A percentile compares a stretch with the other conserved stretches of the same genome.
These are phyloP conservation scores for Scytalopus superciliaris DNA, from an alignment of 2,113 vertebrate genomes.

Conservation along the genomic window DNA sequence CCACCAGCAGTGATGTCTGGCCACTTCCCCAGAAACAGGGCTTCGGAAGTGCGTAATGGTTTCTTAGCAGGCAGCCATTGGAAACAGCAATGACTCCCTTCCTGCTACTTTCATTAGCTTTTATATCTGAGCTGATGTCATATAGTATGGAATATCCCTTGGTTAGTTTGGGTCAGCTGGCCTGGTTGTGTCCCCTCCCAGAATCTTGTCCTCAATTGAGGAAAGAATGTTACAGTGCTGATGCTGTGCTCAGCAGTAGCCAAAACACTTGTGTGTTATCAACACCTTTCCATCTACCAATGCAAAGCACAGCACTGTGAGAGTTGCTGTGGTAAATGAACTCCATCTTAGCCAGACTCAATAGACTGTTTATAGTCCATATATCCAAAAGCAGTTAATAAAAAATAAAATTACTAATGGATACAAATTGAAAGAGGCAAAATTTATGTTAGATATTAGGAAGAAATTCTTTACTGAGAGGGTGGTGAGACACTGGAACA, in stretches of 20 bases:
- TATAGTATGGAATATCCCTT: neutral
- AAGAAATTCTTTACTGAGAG: neutral
- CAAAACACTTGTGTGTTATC: neutral
- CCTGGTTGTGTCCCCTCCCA: neutral
- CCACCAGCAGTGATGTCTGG: neutral
- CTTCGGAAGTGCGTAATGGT: neutral
- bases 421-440: neutral
- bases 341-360: neutral
- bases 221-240: neutral
- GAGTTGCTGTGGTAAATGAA: neutral
- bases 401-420: neutral
- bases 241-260: neutral
- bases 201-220: neutral
- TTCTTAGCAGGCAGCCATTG: neutral
- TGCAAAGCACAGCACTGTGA: neutral
- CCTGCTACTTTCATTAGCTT: neutral
- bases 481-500: neutral
- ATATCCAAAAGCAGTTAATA: neutral
- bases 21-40: neutral
- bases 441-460: neutral
- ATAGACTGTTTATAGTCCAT: neutral
- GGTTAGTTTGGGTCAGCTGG: neutral
- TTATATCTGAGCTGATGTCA: neutral
- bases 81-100: neutral
- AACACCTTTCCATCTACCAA: neutral